Conservation (phyloP, 2,888 invertebrate genomes). For the Dynastes hyllus region DNA sequence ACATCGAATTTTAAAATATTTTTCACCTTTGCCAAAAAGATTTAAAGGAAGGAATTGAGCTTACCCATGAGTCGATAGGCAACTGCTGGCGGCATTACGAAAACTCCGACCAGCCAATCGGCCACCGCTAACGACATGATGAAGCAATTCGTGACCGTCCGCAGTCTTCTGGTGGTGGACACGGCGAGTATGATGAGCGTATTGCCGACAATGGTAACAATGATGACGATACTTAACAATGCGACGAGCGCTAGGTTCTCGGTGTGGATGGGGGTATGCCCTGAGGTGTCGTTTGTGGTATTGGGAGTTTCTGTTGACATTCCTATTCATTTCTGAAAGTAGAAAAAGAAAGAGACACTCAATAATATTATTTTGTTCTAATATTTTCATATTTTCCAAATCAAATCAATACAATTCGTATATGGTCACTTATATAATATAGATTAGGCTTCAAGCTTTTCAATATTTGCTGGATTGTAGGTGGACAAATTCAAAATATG, state of each 20-base stretch:
- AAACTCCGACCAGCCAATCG: slow-evolving; percentile 93
- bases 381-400: too few relatives aligned
- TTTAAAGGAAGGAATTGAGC: slow-evolving; percentile 59
- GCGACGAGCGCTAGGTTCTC: slow-evolving; percentile 73
- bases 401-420: too few relatives aligned
- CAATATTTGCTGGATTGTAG: too few relatives aligned
- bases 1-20: too few relatives aligned
- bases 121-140: slow-evolving; percentile 95
- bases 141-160: slow-evolving; percentile 96
- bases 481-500: too few relatives aligned
- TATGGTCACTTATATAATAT: too few relatives aligned
- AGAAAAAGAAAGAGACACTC: slow-evolving; percentile 50
- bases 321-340: slow-evolving; percentile 67
- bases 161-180: slow-evolving; percentile 86
- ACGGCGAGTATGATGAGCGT: slow-evolving; percentile 93
- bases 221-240: slow-evolving; percentile 79
- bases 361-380: background rate
- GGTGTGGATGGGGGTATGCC: slow-evolving; percentile 28
- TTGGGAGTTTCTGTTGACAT: slow-evolving; percentile 64
- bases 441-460: too few relatives aligned
- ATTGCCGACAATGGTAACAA: slow-evolving; percentile 88
- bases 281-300: slow-evolving; percentile 47
- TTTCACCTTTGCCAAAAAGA: too few relatives aligned
- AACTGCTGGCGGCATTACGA: slow-evolving; percentile 97
- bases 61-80: slow-evolving; percentile 88